Evolutionary conservation across 2,113 vertebrate genomes (phyloP).

Genomic region (Empidonax traillii): DNA sequence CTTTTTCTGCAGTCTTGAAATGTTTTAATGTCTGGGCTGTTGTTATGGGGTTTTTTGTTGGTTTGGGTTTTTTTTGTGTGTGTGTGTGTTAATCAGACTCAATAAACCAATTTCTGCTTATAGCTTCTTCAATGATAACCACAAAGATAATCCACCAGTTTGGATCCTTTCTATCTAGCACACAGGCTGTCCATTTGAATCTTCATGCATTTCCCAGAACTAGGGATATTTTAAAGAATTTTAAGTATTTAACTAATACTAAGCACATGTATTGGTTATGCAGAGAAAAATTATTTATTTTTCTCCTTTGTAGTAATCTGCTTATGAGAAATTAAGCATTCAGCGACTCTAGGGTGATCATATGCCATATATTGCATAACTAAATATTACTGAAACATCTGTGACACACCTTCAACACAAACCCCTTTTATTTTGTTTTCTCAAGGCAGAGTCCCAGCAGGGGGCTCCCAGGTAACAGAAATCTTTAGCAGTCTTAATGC

Average conservation of each 20-base stretch:
- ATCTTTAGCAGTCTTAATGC: neutral
- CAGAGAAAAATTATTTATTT: neutral
- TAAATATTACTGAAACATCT: neutral
- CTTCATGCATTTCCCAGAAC: neutral
- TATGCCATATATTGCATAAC: neutral
- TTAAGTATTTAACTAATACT: neutral
- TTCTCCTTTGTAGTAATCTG: neutral
- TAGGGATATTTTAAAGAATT: neutral
- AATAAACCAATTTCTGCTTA: neutral
- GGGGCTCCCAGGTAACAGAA: slow-evolving; percentile 59
- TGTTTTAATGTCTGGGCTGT: neutral
- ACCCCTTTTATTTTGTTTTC: neutral
- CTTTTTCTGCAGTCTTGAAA: neutral
- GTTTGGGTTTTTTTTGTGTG: too few relatives aligned
- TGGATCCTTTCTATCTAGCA: neutral
- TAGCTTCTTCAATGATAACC: neutral
- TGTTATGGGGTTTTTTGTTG: neutral
- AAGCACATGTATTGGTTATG: neutral
- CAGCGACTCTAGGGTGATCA: neutral
- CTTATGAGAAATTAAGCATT: neutral
- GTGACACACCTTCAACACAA: neutral
- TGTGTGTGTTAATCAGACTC: neutral
- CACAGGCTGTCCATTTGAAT: neutral
- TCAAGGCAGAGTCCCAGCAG: slow-evolving; percentile 50
- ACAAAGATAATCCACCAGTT: neutral